These are phyloP conservation scores for Labia minor DNA, from an alignment of 2,888 invertebrate species.

Conservation along the genomic window DNA sequence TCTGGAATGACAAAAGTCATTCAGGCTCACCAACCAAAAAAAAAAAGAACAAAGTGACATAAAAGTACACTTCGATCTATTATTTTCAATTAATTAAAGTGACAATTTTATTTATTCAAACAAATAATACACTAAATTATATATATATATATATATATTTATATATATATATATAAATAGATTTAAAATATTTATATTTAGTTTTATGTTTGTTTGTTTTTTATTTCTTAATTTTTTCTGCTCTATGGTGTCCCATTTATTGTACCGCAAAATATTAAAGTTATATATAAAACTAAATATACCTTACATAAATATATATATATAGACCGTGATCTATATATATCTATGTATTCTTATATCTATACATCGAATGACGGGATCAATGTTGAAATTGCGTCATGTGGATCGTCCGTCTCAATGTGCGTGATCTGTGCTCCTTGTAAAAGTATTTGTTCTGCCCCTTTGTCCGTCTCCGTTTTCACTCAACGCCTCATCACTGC, in stretches of 20 bases:
- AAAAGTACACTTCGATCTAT: background rate
- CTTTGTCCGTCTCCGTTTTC: slow-evolving; percentile 8
- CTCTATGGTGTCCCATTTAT: too few species aligned
- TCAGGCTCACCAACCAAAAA: background rate
- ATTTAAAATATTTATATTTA: background rate
- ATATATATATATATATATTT: background rate
- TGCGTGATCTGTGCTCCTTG: slow-evolving; percentile 13
- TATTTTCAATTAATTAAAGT: background rate
- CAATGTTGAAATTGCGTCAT: background rate
- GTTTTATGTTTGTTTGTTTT: too few species aligned
- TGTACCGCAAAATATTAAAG: too few species aligned
- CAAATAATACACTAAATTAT: background rate
- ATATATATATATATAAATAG: background rate
- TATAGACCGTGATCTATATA: too few species aligned
- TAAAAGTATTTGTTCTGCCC: slow-evolving; percentile 6
- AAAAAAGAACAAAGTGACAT: background rate
- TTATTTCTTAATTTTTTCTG: too few species aligned
- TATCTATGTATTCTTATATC: background rate
- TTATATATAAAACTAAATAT: too few species aligned
- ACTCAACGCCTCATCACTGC: slow-evolving; percentile 8
- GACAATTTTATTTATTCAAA: background rate
- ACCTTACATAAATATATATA: background rate
- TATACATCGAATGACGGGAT: background rate
- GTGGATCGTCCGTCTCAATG: background rate
- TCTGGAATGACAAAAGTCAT: background rate